Percentiles rank a stretch among this genome's conserved stretches.
Evolutionary conservation across 53 echinoderm and acorn worm genomes (phyloP).

Genomic region (Luidia sarsii): DNA sequence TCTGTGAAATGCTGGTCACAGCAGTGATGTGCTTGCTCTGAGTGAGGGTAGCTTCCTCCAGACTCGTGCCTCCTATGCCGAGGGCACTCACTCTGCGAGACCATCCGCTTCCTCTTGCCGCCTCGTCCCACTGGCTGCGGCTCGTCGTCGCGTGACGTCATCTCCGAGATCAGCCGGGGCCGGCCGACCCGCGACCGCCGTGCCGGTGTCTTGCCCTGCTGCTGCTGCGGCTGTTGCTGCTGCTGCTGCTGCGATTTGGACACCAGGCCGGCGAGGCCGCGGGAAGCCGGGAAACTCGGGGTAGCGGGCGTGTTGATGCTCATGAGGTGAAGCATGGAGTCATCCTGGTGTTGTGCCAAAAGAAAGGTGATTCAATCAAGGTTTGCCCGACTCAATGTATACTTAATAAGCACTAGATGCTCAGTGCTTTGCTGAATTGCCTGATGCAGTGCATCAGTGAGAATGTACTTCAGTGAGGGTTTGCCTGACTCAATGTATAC

Average conservation of each 20-base stretch:
- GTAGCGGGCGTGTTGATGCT: slow-evolving; percentile 24
- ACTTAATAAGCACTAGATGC: no score
- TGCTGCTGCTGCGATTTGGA: slow-evolving; percentile 10
- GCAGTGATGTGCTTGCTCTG: no score
- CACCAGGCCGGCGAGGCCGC: slow-evolving; percentile 53
- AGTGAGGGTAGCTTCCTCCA: no score
- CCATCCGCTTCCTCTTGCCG: slow-evolving; percentile 37
- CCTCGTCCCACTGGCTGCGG: slow-evolving; percentile 8
- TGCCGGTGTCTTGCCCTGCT: background rate
- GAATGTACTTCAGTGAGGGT: no score
- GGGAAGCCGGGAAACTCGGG: slow-evolving; percentile 47
- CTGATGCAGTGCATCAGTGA: no score
- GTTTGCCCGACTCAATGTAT: no score
- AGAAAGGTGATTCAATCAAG: no score
- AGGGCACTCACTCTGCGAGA: slow-evolving; percentile 15
- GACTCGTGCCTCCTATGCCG: no score
- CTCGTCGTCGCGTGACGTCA: background rate
- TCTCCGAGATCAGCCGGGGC: slow-evolving; percentile 36
- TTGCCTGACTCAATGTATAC: no score
- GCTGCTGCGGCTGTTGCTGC: slow-evolving; percentile 14
- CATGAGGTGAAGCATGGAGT: slow-evolving; percentile 62
- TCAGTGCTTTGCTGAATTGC: no score
- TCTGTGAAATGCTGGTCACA: no score
- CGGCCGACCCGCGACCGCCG: slow-evolving; percentile 10
- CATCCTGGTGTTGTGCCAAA: slow-evolving; percentile 47